Conservation (phyloP, 2,113 vertebrate species). For the Oreochromis spilurus region DNA sequence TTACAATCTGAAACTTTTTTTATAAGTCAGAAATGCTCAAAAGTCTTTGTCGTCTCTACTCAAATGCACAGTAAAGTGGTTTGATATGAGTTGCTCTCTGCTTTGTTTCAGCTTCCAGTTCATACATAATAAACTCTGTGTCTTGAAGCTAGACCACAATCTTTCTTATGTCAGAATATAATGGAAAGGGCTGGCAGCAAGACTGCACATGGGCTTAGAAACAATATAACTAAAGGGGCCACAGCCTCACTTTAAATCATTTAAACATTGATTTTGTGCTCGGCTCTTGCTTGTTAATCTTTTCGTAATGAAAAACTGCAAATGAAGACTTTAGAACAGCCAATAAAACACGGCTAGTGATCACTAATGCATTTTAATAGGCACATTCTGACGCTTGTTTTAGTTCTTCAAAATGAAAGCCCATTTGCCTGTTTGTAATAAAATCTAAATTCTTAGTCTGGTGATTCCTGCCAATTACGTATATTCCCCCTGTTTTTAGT, state of each 20-base stretch:
- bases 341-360: slow-evolving; percentile 62
- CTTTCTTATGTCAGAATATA: slow-evolving; percentile 51
- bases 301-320: slow-evolving; percentile 66
- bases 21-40: not conserved
- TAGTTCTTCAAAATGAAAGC: slow-evolving; percentile 41
- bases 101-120: slow-evolving; percentile 40
- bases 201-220: slow-evolving; percentile 30
- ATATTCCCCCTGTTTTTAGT: not conserved
- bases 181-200: slow-evolving; percentile 43
- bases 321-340: slow-evolving; percentile 67
- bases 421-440: slow-evolving; percentile 34
- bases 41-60: not conserved
- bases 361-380: slow-evolving; percentile 66
- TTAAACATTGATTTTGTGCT: slow-evolving; percentile 71
- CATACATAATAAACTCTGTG: slow-evolving; percentile 40
- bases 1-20: not conserved
- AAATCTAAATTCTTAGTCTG: slow-evolving; percentile 29
- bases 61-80: slow-evolving; percentile 8
- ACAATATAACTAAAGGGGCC: slow-evolving; percentile 62
- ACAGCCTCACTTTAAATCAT: slow-evolving; percentile 67
- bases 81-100: slow-evolving; percentile 3
- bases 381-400: slow-evolving; percentile 47
- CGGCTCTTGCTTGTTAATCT: slow-evolving; percentile 60
- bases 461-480: slow-evolving; percentile 32
- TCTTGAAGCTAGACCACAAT: slow-evolving; percentile 48